Conservation (phyloP, 2,888 invertebrate genomes). For the Aphidoletes aphidimyza region DNA sequence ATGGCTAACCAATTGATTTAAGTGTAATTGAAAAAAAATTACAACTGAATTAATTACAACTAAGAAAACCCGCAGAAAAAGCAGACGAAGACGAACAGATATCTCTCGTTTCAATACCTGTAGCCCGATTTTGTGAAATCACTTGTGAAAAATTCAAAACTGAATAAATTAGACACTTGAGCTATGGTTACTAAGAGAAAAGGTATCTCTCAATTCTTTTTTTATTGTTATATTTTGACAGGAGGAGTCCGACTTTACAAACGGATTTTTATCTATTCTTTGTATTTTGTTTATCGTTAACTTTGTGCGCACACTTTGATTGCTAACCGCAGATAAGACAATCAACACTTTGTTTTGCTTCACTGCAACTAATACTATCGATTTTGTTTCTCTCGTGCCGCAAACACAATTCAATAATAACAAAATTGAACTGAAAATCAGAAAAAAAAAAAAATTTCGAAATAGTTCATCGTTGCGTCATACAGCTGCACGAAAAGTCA, state of each 20-base stretch:
- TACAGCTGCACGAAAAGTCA: background rate
- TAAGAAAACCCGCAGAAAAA: no score
- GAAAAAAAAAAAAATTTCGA: no score
- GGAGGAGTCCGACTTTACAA: no score
- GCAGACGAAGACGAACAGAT: background rate
- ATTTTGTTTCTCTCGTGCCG: background rate
- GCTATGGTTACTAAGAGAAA: background rate
- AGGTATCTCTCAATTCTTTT: background rate
- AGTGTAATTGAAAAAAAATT: conserved; percentile 45
- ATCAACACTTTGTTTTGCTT: background rate
- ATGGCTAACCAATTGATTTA: conserved; percentile 26
- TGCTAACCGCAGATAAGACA: background rate
- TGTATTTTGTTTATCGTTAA: background rate
- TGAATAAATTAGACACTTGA: background rate
- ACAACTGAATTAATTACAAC: conserved; percentile 23
- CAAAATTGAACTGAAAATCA: background rate
- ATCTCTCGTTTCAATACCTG: background rate
- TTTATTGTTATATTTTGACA: no score
- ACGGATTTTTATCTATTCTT: background rate
- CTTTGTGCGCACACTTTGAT: background rate
- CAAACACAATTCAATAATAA: background rate
- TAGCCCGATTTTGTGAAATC: background rate
- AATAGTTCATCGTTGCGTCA: background rate
- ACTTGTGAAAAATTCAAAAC: background rate
- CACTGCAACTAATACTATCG: background rate